Base-by-base conservation (phyloP, 2,797 vertebrate species). In the Microctenopoma lineatum region DNA sequence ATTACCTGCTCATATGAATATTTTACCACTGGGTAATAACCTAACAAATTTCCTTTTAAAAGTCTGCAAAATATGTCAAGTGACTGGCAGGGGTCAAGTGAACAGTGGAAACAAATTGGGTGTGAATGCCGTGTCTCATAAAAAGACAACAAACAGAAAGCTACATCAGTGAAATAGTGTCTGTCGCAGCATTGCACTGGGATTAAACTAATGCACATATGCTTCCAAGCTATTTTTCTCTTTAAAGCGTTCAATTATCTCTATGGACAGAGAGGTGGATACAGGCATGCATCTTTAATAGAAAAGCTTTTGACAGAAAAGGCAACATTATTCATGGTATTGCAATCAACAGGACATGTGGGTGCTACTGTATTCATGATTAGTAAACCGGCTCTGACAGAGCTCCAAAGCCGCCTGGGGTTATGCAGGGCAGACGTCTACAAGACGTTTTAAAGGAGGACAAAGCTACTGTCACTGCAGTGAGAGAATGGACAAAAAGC, bases 1-100 rank as follows among this genome's bases (percentile, higher is more conserved):
- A 90, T 91, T 92, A 92, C 87, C 80, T 86, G 79, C 86, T 74
- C 79, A 89, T 88, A 86, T 87, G 81, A 92, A 84, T 83, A 85
- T 84, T 90, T 73, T 80, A 73, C 63, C 46, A 81, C 61, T 5
- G 36, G 62, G 58, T 34, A 67, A 77, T 78, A 89, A 71, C 26
- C 34, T 42, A 58, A 79, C 51, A 55, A 57, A 81, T 90, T 88
- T 52, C 58, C 52, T 74, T 82, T 83, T 12, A 68, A 56, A 70
- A 85, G 53, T 42, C 42, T 63, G 62, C 56, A 72, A 75, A 63
- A 63, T 14, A 51, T 38, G 44, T 7, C 36, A 36, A 68, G 25
- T 56, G 50, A 82, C 62, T 18, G 34, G 44, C 11, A 71, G 80
- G 69, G 66, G 85, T 86, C 77, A 77, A 84, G 66, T 38, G 15